Conservation (phyloP, 2,797 vertebrate genomes). For the Champsocephalus esox region DNA sequence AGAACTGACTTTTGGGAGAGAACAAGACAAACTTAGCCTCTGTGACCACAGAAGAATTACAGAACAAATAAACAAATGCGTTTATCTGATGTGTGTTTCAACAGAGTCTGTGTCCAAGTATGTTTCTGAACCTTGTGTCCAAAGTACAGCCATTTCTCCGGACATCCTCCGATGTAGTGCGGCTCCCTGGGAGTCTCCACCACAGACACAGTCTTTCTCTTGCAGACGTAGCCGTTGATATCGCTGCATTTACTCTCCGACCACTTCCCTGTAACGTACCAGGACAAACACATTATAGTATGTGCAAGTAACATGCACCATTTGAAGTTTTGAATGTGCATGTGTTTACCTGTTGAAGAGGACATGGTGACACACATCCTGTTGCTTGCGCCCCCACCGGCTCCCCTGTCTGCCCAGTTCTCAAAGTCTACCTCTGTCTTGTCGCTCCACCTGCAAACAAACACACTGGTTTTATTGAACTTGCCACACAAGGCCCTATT, state of each 20-base stretch:
- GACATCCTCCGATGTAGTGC: conserved; percentile 88
- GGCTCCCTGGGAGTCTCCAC: conserved; percentile 85
- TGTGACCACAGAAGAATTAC: too few relatives aligned
- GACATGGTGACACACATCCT: conserved; percentile 89
- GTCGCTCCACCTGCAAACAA: conserved; percentile 89
- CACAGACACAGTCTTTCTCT: conserved; percentile 86
- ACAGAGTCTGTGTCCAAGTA: not conserved
- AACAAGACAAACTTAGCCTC: not conserved
- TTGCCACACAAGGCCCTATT: not conserved
- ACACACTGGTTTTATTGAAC: conserved; percentile 16
- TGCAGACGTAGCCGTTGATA: conserved; percentile 89
- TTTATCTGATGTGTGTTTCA: not conserved
- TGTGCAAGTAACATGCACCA: not conserved
- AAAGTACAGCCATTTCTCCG: conserved; percentile 93
- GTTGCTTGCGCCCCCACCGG: conserved; percentile 42
- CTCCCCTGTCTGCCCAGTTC: conserved; percentile 86
- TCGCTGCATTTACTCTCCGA: conserved; percentile 82
- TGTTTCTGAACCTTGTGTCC: conserved; percentile 88
- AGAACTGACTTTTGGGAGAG: not conserved
- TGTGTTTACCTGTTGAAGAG: conserved; percentile 86
- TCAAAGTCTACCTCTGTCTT: conserved; percentile 86
- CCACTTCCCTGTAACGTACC: conserved; percentile 88
- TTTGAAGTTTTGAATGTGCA: not conserved
- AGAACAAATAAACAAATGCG: not conserved
- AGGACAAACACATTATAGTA: not conserved